Evolutionary conservation across 1,140 invertebrate species (phyloP).

Genomic region (Drosophila guanche): DNA sequence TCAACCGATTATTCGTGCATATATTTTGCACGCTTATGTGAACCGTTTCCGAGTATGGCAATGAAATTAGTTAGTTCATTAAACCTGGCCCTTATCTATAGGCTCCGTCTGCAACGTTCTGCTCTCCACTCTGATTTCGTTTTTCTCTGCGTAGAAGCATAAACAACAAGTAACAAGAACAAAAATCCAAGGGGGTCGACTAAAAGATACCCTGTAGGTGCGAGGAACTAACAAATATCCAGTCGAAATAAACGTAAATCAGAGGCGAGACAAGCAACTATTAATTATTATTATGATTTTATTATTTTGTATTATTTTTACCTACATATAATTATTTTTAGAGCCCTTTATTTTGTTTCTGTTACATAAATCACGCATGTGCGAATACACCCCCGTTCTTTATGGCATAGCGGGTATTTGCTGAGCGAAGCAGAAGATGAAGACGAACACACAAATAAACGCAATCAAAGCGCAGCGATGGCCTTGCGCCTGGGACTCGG

Average conservation of each 20-base stretch:
- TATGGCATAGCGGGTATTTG: too few relatives aligned
- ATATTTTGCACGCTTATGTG: neutral
- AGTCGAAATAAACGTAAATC: too few relatives aligned
- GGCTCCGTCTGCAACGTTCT: slow-evolving; percentile 7
- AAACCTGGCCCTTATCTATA: slow-evolving; percentile 65
- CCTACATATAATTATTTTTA: too few relatives aligned
- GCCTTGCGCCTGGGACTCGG: slow-evolving; percentile 52
- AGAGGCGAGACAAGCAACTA: slow-evolving; percentile 10
- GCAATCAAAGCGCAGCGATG: slow-evolving; percentile 66
- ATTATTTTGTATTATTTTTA: too few relatives aligned
- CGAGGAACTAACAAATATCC: too few relatives aligned
- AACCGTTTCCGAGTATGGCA: slow-evolving; percentile 35
- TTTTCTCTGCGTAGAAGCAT: slow-evolving; percentile 49
- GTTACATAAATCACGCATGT: too few relatives aligned
- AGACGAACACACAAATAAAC: slow-evolving; percentile 48
- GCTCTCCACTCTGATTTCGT: too few relatives aligned
- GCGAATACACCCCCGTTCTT: too few relatives aligned
- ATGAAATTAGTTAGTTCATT: slow-evolving; percentile 71
- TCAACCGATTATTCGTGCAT: neutral
- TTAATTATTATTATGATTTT: too few relatives aligned
- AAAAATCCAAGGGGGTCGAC: neutral
- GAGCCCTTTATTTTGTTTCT: too few relatives aligned
- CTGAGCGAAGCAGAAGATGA: slow-evolving; percentile 16
- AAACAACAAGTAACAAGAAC: slow-evolving; percentile 49
- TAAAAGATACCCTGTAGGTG: neutral